These are phyloP conservation scores for Bemisia tabaci DNA, from an alignment of 1,140 invertebrate species.

Conservation along the genomic window DNA sequence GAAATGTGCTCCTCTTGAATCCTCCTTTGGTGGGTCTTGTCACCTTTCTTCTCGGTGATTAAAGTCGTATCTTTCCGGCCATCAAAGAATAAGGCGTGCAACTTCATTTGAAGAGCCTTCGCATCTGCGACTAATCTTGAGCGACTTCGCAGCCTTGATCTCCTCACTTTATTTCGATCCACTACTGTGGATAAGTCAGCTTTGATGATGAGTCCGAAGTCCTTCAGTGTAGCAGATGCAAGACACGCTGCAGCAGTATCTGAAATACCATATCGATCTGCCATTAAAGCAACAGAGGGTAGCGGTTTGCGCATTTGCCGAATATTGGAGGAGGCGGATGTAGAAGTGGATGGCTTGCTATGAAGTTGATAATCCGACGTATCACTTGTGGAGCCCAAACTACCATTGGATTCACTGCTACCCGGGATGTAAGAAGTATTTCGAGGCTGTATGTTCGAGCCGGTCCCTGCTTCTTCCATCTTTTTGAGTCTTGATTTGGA, in stretches of 20 bases:
- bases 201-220: not conserved
- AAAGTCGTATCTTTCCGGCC: not conserved
- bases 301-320: not conserved
- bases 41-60: not conserved
- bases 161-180: not conserved
- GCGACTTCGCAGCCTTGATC: not conserved
- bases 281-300: not conserved
- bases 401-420: not conserved
- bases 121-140: not conserved
- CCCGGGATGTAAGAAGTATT: not conserved
- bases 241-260: not conserved
- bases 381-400: not conserved
- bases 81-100: not conserved
- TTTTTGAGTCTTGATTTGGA: not conserved
- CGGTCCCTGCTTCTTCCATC: not conserved
- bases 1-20: not conserved
- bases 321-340: not conserved
- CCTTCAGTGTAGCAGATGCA: not conserved
- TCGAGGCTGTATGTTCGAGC: too few relatives aligned
- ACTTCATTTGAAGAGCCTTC: too few relatives aligned
- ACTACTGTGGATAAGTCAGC: slow-evolving; percentile 1
- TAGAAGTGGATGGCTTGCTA: too few relatives aligned
- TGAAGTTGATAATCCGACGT: not conserved
- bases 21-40: not conserved
- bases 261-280: not conserved